A percentile compares a stretch with the other conserved stretches of the same genome.
Conservation (phyloP, 92 coral and sea anemone species). For the Palythoa caribaeorum region DNA sequence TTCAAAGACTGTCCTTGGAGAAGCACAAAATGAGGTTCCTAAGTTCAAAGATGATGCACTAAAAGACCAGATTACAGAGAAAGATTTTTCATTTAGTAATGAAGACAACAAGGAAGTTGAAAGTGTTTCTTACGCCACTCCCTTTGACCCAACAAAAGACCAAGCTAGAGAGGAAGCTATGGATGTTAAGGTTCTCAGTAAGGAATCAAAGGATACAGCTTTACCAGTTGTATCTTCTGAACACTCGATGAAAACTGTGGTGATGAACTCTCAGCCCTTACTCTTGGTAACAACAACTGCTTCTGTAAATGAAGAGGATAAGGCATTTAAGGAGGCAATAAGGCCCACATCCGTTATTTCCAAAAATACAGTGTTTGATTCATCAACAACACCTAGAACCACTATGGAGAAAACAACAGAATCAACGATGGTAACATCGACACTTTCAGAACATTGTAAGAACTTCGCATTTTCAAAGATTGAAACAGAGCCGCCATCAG, state of each 20-base stretch:
- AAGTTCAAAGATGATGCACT: background rate
- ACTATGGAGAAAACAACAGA: background rate
- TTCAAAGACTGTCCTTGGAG: background rate
- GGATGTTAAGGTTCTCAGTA: slow-evolving; percentile 7
- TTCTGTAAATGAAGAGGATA: background rate
- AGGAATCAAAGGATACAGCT: background rate
- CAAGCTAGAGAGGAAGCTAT: background rate
- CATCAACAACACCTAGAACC: background rate
- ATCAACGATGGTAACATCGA: background rate
- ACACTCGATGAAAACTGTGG: background rate
- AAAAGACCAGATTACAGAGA: background rate
- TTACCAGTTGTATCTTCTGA: background rate
- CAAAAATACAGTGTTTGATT: background rate
- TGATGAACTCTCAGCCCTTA: background rate
- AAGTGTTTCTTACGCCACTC: background rate
- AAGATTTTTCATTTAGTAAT: background rate
- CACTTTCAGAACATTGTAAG: background rate
- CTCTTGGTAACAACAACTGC: background rate
- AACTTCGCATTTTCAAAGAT: background rate
- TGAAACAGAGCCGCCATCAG: background rate
- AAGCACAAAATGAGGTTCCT: background rate
- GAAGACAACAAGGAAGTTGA: slow-evolving; percentile 4
- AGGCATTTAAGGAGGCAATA: background rate
- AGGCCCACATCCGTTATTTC: background rate
- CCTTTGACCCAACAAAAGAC: background rate